Evolutionary conservation across 2,888 invertebrate species (phyloP), one percentile per base, ranked within the genome.

Genomic region (Drosophila hamatofila): DNA sequence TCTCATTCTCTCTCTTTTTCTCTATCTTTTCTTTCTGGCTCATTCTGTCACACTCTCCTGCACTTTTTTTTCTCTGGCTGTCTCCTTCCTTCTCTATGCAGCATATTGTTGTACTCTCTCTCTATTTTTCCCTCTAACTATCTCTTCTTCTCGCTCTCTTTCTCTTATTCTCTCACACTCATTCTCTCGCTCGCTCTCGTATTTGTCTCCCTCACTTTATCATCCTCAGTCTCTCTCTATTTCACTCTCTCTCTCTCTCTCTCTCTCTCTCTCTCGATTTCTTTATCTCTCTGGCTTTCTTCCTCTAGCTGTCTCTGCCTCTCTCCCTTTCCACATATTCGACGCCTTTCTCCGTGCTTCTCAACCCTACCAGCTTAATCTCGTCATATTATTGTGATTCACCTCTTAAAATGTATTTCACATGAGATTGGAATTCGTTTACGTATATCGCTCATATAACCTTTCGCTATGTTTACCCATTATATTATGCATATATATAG

Each of bases 371-470:
- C 0, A 27, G 3, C 42, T 23, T 14, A 16, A 16, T 8, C 16
- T 9, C 5, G 7, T 1, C 27, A 18, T 8, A 41, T 2, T n/a
- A 1, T 21, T 11, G 3, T 42, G 33, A 33, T 30, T 42, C 33
- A 56, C 11, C 14, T 5, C 14, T 21, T 11, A 27, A 46, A 48
- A 9, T 48, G 48, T n/a, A 33, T 35, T 41, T 70, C 49, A 46
- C 30, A 49, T 18, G 18, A 49, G 23, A 33, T 21, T 16, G 30
- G 21, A 16, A 25, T 57, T 65, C 46, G 3, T 6, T 35, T 25
- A 35, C 30, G 18, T 30, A 9, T 9, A 18, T 16, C 16, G 12
- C 37, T n/a, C 7, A 27, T n/a, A 16, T 27, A 48, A 46, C 27
- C 25, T 37, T 21, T 33, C 12, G 27, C 27, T 49, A 27, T 27